Evolutionary conservation across 2,888 invertebrate genomes (phyloP), one percentile per base, ranked within the genome.

Genomic region (Epirrita christyi): DNA sequence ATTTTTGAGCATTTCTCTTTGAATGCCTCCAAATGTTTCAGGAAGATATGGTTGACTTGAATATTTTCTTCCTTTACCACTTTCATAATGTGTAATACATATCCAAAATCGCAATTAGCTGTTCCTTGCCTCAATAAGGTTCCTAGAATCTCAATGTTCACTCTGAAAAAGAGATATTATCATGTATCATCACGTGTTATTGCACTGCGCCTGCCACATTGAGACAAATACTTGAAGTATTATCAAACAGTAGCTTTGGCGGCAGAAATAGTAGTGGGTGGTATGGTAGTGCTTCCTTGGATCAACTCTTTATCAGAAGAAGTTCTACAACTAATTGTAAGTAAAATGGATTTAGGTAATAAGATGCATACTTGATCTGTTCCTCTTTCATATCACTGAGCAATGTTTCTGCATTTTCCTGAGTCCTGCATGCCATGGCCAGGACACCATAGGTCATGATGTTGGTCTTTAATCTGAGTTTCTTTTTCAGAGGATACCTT

Each of bases 401-500:
- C 7, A 98, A 89, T 66, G 94, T 88, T 46, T 92, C 81, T 4
- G 95, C 96, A 70, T 94, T 93, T 29, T 93, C 89, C 66, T 93
- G 91, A 5, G 92, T 94, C 58, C 83, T 88, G 80, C 98, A 98
- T 9, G 96, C 94, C 72, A 98, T 83, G 0, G 98, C 96, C 58
- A 98, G 83, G 1, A 96, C 95, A 40, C 98, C 98, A 89, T 96
- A 98, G 0, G 98, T 98, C 70, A 96, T 93, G 67, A 97, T 93
- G 82, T 98, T 94, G 0, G 95, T 95, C 63, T 88, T 85, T 21
- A 96, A 78, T 51, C 84, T 81, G 3, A 86, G 67, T 61, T 88
- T 88, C 69, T 93, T 88, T 44, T 88, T 86, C 14, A 79, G 63
- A 14, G 81, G 80, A 66, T 82, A 81, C 34, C 73, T 75, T 64